phyloP scores from a whole-genome alignment of 2,797 vertebrate species.

The Microcaecilia unicolor region DNA sequence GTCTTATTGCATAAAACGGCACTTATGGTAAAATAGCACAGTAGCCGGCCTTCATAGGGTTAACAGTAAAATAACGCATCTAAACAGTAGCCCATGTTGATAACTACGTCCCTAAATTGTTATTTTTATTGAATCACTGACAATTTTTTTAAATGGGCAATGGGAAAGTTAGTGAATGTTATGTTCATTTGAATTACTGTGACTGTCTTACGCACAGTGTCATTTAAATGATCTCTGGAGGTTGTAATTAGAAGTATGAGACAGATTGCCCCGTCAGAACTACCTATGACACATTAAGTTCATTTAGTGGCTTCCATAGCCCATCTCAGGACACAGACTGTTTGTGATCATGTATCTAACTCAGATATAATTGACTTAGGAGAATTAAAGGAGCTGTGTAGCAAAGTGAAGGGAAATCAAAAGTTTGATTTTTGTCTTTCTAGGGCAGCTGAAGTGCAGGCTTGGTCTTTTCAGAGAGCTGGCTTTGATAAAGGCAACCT shows the following conservation, averaged over 20 bases:
- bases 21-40: too few relatives aligned
- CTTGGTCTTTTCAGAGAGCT: conserved; percentile 33
- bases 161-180: too few relatives aligned
- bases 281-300: not conserved
- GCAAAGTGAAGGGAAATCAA: conserved; percentile 13
- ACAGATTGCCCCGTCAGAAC: not conserved
- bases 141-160: too few relatives aligned
- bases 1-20: too few relatives aligned
- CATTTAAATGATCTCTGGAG: conserved; percentile 1
- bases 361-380: not conserved
- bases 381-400: conserved; percentile 5
- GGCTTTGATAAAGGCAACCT: conserved; percentile 27
- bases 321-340: not conserved
- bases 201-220: too few relatives aligned
- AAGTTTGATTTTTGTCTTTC: conserved; percentile 11
- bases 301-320: not conserved
- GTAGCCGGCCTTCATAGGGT: too few relatives aligned
- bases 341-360: not conserved
- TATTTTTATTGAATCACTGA: too few relatives aligned
- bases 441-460: conserved; percentile 4
- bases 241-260: not conserved
- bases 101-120: too few relatives aligned
- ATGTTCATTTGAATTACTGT: too few relatives aligned
- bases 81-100: too few relatives aligned
- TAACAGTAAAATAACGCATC: too few relatives aligned